phyloP scores from a whole-genome alignment of 2,888 invertebrate species.

The Pseudanteris insignis region DNA sequence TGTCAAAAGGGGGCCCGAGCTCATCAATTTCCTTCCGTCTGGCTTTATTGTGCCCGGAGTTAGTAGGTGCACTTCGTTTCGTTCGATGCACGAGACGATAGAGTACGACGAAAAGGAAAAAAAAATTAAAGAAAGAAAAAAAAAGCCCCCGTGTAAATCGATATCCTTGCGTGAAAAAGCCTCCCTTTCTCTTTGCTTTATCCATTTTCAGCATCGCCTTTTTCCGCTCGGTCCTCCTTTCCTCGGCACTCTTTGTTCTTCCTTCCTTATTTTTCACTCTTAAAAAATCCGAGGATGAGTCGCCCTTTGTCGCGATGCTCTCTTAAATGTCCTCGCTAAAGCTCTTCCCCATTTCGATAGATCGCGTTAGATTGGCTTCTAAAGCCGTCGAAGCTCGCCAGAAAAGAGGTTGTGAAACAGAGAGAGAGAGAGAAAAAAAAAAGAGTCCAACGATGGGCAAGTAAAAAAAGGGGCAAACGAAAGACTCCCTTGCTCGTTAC shows the following conservation, averaged over 20 bases:
- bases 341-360: constrained; percentile 44
- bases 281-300: constrained; percentile 42
- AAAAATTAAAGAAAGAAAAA: too few relatives aligned
- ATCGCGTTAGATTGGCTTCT: constrained; percentile 46
- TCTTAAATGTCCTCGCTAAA: constrained; percentile 47
- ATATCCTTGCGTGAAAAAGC: constrained; percentile 52
- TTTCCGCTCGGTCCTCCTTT: constrained; percentile 34
- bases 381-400: constrained; percentile 40
- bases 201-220: constrained; percentile 43
- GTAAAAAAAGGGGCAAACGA: constrained; percentile 16
- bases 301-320: constrained; percentile 51
- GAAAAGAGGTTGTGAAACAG: not conserved
- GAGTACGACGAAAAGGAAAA: constrained; percentile 9
- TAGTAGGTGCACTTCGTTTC: constrained; percentile 24
- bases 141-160: constrained; percentile 53
- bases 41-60: constrained; percentile 24
- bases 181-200: constrained; percentile 46
- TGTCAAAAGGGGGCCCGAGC: constrained; percentile 33
- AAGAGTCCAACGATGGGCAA: too few relatives aligned
- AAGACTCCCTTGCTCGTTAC: constrained; percentile 32
- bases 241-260: constrained; percentile 32
- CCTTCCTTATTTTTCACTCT: constrained; percentile 38
- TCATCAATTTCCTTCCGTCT: constrained; percentile 36
- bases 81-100: constrained; percentile 46
- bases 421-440: not conserved